Evolutionary conservation across 2,888 invertebrate genomes (phyloP), one percentile per base, ranked within the genome.

Genomic region (Meghimatium bilineatum): DNA sequence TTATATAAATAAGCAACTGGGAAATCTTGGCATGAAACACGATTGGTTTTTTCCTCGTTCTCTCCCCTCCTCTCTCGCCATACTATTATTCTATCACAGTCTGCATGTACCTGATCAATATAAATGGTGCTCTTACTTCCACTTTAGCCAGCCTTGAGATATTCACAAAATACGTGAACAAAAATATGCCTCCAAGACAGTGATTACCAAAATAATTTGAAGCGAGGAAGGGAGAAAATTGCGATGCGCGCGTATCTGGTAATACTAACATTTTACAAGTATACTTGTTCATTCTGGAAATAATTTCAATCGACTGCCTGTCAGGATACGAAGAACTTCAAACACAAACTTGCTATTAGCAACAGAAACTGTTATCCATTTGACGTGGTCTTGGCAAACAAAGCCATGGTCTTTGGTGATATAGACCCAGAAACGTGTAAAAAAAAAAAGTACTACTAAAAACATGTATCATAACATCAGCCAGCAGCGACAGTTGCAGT

Each of bases 1-100:
- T 71, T 60, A 83, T 71, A 83, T 77, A 71, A 69, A 82, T 56
- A 32, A 69, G 77, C 76, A 69, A 52, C 67, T 69, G 76, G 76
- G 66, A 81, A 81, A 66, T 81, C 81, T 56, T 74, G 63, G 75
- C 81, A 75, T 52, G 29, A 71, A 69, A 80, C 34, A 32, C 10
- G 36, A 80, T 44, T 60, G 80, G 72, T 69, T n/a, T n/a, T n/a
- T n/a, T n/a, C 72, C 72, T 74, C 82, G 32, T 49, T 77, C 56
- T 2, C 29, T 12, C 44, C 34, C 23, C n/a, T 29, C 29, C 69
- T 34, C 49, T 71, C 69, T 38, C 52, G 26, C 38, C 69, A 56
- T 56, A 20, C 3, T 56, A 52, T 75, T 32, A 12, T 34, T 34
- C 17, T 76, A 49, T 76, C 32, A 34, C 76, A 76, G 76, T 60